phyloP scores from a whole-genome alignment of 2,888 invertebrate species.

The Chrysina gloriosa region DNA sequence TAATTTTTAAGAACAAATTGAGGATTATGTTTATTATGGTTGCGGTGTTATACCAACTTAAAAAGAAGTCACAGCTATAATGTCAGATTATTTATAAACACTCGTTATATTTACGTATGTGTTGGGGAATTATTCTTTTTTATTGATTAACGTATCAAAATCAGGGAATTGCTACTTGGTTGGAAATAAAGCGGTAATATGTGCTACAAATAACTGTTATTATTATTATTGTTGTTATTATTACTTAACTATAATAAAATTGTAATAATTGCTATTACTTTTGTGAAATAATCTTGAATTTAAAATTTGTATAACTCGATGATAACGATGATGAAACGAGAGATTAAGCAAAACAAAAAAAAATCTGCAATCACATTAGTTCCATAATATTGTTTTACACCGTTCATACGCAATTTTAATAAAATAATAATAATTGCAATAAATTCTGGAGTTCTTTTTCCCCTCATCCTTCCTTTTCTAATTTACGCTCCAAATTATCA shows the following conservation, averaged over 20 bases:
- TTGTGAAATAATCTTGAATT: constrained; percentile 28
- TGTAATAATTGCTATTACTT: constrained; percentile 39
- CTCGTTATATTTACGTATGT: no score
- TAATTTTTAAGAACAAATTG: no score
- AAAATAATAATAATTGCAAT: constrained; percentile 52
- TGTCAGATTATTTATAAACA: no score
- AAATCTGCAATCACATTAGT: constrained; percentile 59
- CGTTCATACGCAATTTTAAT: constrained; percentile 60
- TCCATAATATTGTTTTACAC: constrained; percentile 60
- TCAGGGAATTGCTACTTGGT: background rate
- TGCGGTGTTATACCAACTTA: no score
- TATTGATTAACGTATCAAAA: no score
- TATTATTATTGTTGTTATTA: constrained; percentile 17
- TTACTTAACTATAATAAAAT: constrained; percentile 8
- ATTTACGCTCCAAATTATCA: no score
- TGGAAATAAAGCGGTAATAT: constrained; percentile 18
- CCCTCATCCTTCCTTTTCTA: background rate
- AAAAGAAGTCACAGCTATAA: no score
- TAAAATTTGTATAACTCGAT: constrained; percentile 28
- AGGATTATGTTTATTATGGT: no score
- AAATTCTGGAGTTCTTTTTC: constrained; percentile 1
- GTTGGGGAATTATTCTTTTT: no score
- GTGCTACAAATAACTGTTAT: constrained; percentile 19
- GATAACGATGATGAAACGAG: constrained; percentile 32
- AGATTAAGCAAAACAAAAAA: constrained; percentile 45